Evolutionary conservation across 2,113 vertebrate genomes (phyloP), one percentile per base, ranked within the genome.

Genomic region (Tautogolabrus adspersus): DNA sequence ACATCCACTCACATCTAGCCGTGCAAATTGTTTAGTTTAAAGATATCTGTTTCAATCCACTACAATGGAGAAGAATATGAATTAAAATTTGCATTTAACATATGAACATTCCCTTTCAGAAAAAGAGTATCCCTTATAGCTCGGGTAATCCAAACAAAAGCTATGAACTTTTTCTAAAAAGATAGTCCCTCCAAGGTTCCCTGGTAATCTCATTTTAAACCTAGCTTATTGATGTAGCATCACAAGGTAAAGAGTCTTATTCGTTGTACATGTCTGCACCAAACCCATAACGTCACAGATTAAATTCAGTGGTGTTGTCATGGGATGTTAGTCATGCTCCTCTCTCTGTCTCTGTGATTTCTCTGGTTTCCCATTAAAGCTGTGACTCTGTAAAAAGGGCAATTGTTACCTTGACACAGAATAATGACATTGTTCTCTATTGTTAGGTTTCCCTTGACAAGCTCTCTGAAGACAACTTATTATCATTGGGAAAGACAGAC

Each of bases 181-280:
- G 30, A 34, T 6, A 34, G 30, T 34, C 30, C 30, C 30, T 34
- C 30, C 30, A 34, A 34, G 30, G 30, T 34, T 34, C 30, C 30
- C 30, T 34, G 30, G 30, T 34, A 34, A 34, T 34, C 1, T 34
- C 30, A 34, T 34, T 6, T 34, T 34, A 34, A 34, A 34, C 30
- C 30, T 34, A 34, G 30, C 6, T 34, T 3, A 18, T 47, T 44
- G 8, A 38, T 75, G 44, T 81, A 74, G 52, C 79, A 72, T 84
- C 82, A 75, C 68, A 58, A 13, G 19, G 60, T 49, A 65, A 63
- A 58, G 15, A 60, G 10, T 47, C 11, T 0, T 13, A 8, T 38
- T 46, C 22, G 46, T 52, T 52, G 51, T 13, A 47, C 26, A 23
- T 12, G 13, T 55, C 16, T 22, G 11, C 23, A 59, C 21, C 40